Conservation (phyloP, 2,113 vertebrate genomes). For the Pleuronectes platessa region DNA sequence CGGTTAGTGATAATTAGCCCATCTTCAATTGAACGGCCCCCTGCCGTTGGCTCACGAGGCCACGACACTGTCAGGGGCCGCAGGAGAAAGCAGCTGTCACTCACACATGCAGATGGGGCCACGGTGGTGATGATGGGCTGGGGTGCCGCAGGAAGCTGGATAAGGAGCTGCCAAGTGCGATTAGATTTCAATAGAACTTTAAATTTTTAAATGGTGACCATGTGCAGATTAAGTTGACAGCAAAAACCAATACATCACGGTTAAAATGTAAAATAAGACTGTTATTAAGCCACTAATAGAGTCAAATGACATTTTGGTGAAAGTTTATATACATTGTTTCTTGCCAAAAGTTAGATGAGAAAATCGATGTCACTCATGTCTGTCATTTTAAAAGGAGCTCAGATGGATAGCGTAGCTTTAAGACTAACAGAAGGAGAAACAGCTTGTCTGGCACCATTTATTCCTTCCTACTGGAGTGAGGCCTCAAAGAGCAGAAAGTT, state of each 20-base stretch:
- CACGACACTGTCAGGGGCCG: conserved; percentile 42
- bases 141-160: conserved; percentile 16
- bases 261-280: neutral
- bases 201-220: neutral
- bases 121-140: conserved; percentile 40
- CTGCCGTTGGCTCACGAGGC: conserved; percentile 69
- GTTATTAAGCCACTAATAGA: neutral
- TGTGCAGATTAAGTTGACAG: conserved; percentile 32
- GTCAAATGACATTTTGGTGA: neutral
- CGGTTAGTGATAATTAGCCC: conserved; percentile 73
- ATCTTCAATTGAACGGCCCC: conserved; percentile 63
- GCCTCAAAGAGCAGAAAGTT: too few species aligned
- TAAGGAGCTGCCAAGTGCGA: conserved; percentile 15
- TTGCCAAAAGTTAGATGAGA: neutral
- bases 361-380: too few species aligned
- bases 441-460: too few species aligned
- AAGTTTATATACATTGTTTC: neutral
- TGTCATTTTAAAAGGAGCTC: too few species aligned
- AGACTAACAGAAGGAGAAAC: too few species aligned
- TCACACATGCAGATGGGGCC: conserved; percentile 44
- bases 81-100: conserved; percentile 61
- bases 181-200: neutral
- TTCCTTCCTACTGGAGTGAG: too few species aligned
- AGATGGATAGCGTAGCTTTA: neutral
- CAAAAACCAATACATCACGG: neutral